Conservation (phyloP, 2,113 vertebrate species). For the Athene noctua region DNA sequence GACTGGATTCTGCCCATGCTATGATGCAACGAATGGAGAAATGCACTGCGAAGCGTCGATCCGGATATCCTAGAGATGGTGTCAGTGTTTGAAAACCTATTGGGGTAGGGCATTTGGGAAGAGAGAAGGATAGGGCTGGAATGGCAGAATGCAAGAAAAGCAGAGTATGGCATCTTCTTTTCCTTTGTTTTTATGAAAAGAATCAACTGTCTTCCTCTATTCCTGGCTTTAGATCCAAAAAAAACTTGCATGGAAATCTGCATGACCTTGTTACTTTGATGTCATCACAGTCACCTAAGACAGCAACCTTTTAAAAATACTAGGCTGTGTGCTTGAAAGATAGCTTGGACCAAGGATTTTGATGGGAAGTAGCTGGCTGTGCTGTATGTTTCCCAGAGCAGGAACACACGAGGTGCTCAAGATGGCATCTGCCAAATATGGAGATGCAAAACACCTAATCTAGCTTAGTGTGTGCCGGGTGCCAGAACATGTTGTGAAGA, state of each 20-base stretch:
- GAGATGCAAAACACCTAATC: not conserved
- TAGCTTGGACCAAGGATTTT: not conserved
- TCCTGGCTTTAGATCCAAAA: not conserved
- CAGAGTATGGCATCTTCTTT: not conserved
- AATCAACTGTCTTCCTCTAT: not conserved
- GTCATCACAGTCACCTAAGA: not conserved
- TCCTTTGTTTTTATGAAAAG: not conserved
- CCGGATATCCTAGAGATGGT: not conserved
- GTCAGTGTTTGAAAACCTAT: not conserved
- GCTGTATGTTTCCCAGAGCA: not conserved
- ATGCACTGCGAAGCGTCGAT: fast-evolving
- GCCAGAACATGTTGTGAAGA: not conserved
- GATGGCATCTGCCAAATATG: not conserved
- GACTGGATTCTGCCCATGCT: not conserved
- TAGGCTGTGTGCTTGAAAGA: not conserved
- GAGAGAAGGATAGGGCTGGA: not conserved
- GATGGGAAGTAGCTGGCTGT: not conserved
- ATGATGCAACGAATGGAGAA: not conserved
- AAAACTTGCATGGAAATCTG: not conserved
- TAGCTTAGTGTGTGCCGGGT: not conserved
- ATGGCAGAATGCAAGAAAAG: not conserved
- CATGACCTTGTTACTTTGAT: not conserved
- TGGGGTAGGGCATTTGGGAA: not conserved
- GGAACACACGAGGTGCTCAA: not conserved
- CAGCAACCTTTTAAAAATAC: not conserved